Conservation (phyloP, 1,140 invertebrate species). For the Lepidurus arcticus region DNA sequence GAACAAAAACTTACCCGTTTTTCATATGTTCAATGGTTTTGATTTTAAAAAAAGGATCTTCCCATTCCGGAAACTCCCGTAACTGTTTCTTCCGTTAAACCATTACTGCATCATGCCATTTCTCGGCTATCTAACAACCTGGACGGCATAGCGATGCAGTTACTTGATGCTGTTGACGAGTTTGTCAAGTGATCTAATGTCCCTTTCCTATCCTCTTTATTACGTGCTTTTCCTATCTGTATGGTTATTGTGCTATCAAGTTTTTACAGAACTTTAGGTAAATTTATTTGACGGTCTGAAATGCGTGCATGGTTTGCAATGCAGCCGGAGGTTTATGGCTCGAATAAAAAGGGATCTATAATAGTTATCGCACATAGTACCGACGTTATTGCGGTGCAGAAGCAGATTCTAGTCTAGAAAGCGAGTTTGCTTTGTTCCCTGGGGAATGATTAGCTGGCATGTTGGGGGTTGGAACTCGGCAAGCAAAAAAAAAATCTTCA, state of each 20-base stretch:
- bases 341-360: slow-evolving; percentile 1
- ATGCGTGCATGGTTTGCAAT: neutral
- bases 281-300: neutral
- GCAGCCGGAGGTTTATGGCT: neutral
- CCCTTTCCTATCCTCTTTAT: neutral
- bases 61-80: neutral
- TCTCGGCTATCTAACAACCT: neutral
- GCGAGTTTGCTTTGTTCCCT: neutral
- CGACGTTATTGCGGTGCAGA: neutral
- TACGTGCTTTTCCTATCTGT: neutral
- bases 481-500: no score
- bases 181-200: slow-evolving; percentile 5
- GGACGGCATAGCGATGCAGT: slow-evolving; percentile 6
- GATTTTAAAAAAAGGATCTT: neutral
- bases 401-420: neutral
- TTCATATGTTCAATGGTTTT: neutral
- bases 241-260: neutral
- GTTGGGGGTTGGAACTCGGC: no score
- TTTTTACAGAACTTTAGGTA: neutral
- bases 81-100: neutral
- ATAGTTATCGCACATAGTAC: neutral
- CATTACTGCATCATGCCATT: neutral
- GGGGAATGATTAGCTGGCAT: no score
- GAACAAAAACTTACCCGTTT: neutral
- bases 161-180: neutral